These are phyloP conservation scores for Ceratina japonica DNA, from an alignment of 1,140 invertebrate genomes.

Conservation along the genomic window DNA sequence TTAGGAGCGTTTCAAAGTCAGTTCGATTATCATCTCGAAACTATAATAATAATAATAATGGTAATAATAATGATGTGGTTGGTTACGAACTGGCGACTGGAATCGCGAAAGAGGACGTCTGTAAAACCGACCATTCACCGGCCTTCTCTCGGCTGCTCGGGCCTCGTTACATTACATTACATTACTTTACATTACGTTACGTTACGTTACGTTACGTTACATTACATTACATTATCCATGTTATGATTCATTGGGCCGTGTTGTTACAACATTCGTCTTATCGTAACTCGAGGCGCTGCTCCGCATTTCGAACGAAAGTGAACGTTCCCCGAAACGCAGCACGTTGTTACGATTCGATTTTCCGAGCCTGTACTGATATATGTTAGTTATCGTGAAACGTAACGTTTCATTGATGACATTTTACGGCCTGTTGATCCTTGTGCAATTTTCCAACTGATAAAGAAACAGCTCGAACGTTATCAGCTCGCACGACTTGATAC, in stretches of 20 bases:
- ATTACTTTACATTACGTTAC: conserved; percentile 53
- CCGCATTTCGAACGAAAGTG: conserved; percentile 25
- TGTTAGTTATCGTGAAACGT: neutral
- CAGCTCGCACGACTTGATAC: too few species aligned
- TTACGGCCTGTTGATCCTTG: neutral
- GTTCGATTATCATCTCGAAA: too few species aligned
- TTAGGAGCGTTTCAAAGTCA: too few species aligned
- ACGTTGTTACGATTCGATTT: conserved; percentile 30
- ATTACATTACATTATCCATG: conserved; percentile 47
- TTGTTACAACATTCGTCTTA: conserved; percentile 56
- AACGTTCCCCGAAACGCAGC: conserved; percentile 32
- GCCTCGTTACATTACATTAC: conserved; percentile 51
- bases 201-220: conserved; percentile 56
- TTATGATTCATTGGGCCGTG: conserved; percentile 56
- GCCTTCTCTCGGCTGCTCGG: neutral
- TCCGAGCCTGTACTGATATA: neutral
- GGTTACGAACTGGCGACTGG: neutral
- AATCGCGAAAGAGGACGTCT: neutral
- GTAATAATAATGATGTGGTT: too few species aligned
- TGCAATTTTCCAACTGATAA: neutral
- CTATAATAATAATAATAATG: too few species aligned
- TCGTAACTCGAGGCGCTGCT: conserved; percentile 36
- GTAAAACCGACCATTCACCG: conserved; percentile 43
- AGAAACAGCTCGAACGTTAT: too few species aligned
- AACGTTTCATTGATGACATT: conserved; percentile 16